These are phyloP conservation scores for Potamarius usumacintae DNA, from an alignment of 2,113 vertebrate genomes.

Conservation along the genomic window DNA sequence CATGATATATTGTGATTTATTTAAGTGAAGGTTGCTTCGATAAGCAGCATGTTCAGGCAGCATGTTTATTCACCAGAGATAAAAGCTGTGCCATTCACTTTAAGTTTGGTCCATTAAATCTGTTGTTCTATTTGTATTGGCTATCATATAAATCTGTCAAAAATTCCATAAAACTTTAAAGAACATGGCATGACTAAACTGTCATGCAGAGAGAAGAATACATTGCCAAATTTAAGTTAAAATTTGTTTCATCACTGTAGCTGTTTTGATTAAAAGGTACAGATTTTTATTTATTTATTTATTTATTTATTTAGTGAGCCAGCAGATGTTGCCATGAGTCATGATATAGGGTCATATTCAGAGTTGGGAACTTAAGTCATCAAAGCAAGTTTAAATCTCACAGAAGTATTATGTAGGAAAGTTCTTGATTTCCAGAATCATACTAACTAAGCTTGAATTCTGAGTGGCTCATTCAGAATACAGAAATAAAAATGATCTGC, in stretches of 20 bases:
- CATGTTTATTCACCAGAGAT: neutral
- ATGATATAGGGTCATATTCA: neutral
- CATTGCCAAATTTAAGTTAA: neutral
- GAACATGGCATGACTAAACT: neutral
- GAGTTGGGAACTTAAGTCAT: neutral
- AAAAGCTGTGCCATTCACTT: neutral
- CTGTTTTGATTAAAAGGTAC: neutral
- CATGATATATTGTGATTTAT: conserved; percentile 3
- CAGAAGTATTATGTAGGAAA: neutral
- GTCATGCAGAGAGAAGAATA: neutral
- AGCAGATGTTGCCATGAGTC: neutral
- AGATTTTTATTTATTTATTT: no score
- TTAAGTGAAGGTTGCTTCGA: neutral
- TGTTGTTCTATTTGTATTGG: neutral
- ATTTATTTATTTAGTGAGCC: no score
- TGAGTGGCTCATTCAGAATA: neutral
- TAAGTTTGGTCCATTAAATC: neutral
- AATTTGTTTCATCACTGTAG: neutral
- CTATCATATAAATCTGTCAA: neutral
- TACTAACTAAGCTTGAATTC: neutral
- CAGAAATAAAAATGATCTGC: neutral
- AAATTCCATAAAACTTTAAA: neutral
- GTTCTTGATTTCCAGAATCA: neutral
- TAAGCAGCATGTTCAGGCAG: neutral
- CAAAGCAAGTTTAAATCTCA: neutral